These are phyloP conservation scores for Proctacanthus coquilletti DNA, from an alignment of 1,140 invertebrate species.

Conservation along the genomic window DNA sequence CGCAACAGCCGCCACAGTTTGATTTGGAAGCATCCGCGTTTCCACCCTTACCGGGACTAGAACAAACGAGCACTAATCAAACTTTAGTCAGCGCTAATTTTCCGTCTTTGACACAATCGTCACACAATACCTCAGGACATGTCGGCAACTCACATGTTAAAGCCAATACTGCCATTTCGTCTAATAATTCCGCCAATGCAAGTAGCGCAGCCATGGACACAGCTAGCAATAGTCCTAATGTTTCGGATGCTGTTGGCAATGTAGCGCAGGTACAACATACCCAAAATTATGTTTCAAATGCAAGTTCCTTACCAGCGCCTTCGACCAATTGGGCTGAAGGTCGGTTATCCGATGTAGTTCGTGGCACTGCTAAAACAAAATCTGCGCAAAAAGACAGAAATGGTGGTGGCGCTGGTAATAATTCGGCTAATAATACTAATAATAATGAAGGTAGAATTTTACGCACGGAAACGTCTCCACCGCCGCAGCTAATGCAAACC, in stretches of 20 bases:
- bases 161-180: slow-evolving; percentile 3
- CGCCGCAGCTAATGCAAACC: too few relatives aligned
- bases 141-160: too few relatives aligned
- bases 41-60: slow-evolving; percentile 56
- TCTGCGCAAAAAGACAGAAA: slow-evolving; percentile 23
- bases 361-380: slow-evolving; percentile 50
- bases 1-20: slow-evolving; percentile 41
- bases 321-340: slow-evolving; percentile 30
- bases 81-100: background rate
- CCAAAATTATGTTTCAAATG: background rate
- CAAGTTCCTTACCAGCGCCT: slow-evolving; percentile 14
- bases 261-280: background rate
- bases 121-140: too few relatives aligned
- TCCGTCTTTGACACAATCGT: background rate
- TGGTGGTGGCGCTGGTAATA: slow-evolving; percentile 6
- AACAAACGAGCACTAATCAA: slow-evolving; percentile 16
- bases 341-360: slow-evolving; percentile 65
- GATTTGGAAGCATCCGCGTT: slow-evolving; percentile 68
- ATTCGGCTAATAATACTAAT: slow-evolving; percentile 10
- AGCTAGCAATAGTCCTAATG: slow-evolving; percentile 4
- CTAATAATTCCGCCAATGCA: slow-evolving; percentile 14
- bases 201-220: slow-evolving; percentile 7
- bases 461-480: too few relatives aligned
- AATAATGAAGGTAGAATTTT: too few relatives aligned
- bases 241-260: slow-evolving; percentile 4